Conservation (phyloP, 2,888 invertebrate species). For the Pheosia tremula region DNA sequence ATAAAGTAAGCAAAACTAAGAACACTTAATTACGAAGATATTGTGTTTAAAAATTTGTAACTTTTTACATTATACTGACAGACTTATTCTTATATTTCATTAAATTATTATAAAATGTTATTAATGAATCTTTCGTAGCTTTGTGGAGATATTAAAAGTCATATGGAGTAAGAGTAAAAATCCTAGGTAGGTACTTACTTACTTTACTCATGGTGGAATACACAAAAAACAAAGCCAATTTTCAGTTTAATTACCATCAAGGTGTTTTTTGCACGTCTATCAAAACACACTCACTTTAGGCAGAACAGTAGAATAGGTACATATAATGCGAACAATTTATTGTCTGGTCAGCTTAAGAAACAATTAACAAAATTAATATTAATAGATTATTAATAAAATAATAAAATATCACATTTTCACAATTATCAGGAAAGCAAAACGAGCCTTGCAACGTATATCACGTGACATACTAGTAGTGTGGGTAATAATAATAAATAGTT, state of each 20-base stretch:
- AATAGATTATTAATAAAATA: slow-evolving; percentile 18
- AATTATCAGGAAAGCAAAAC: slow-evolving; percentile 58
- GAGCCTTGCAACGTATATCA: slow-evolving; percentile 46
- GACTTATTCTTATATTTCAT: slow-evolving; percentile 9
- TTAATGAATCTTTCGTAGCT: no score
- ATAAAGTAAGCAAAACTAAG: slow-evolving; percentile 1
- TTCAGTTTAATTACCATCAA: no score
- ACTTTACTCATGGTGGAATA: no score
- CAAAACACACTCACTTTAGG: background rate
- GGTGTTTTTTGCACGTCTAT: no score
- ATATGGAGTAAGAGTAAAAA: no score
- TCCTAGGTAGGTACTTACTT: no score
- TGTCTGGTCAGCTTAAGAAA: slow-evolving; percentile 63
- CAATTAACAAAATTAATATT: slow-evolving; percentile 28
- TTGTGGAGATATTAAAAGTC: no score
- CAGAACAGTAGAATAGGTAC: background rate
- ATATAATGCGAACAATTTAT: slow-evolving; percentile 44
- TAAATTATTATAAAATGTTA: background rate
- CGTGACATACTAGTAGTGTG: slow-evolving; percentile 47
- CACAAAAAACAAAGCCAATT: no score
- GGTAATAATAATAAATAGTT: slow-evolving; percentile 45
- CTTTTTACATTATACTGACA: slow-evolving; percentile 11
- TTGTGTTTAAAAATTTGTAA: slow-evolving; percentile 6
- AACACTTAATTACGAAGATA: slow-evolving; percentile 2
- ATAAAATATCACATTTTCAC: slow-evolving; percentile 25